Conservation (phyloP, 2,888 invertebrate genomes). For the Palloptera scutellata region DNA sequence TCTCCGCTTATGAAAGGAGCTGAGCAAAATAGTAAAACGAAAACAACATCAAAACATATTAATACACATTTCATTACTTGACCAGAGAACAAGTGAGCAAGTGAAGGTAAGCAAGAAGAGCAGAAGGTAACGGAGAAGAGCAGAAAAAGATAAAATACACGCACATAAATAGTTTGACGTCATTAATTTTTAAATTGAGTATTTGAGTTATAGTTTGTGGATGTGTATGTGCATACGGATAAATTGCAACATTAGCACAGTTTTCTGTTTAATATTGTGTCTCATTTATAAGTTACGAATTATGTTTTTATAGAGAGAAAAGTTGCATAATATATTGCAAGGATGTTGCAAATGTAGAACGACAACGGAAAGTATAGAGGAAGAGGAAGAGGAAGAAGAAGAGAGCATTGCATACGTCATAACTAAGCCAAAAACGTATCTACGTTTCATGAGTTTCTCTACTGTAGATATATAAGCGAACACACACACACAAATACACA, state of each 20-base stretch:
- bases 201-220: not conserved
- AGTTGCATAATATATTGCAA: slow-evolving; percentile 33
- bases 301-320: not conserved
- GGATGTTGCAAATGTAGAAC: slow-evolving; percentile 4
- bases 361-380: not conserved
- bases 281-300: not conserved
- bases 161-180: slow-evolving; percentile 18
- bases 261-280: not conserved
- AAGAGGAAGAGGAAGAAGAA: too few relatives aligned
- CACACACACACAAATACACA: not conserved
- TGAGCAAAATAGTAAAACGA: not conserved
- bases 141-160: not conserved
- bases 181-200: slow-evolving; percentile 4
- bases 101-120: too few relatives aligned
- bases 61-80: not conserved
- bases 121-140: not conserved
- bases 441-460: too few relatives aligned
- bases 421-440: not conserved
- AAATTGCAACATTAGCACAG: not conserved
- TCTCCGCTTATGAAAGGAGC: not conserved
- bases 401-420: slow-evolving; percentile 22
- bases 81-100: slow-evolving; percentile 1
- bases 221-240: not conserved
- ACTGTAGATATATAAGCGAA: too few relatives aligned
- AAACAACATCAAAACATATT: not conserved